phyloP scores from a whole-genome alignment of 2,888 invertebrate genomes.

The Endotricha flammealis region DNA sequence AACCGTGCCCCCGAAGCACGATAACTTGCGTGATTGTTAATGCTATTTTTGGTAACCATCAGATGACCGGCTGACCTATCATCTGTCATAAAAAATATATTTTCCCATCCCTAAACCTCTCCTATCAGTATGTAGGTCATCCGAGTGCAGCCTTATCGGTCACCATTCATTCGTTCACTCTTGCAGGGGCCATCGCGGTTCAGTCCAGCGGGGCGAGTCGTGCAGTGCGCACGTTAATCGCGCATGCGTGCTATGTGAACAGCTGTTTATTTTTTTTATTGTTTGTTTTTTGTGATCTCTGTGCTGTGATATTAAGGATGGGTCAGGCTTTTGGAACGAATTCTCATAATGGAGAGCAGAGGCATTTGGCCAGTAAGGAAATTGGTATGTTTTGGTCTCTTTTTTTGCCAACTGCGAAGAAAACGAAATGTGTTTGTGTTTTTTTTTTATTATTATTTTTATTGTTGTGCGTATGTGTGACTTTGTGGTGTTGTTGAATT shows the following conservation, averaged over 20 bases:
- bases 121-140: slow-evolving; percentile 24
- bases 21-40: no score
- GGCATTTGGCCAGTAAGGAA: slow-evolving; percentile 68
- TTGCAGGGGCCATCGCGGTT: not conserved
- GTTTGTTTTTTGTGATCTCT: slow-evolving; percentile 37
- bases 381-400: slow-evolving; percentile 61
- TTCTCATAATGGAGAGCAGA: slow-evolving; percentile 60
- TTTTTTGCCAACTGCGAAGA: no score
- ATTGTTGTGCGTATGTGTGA: no score
- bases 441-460: no score
- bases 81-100: slow-evolving; percentile 1
- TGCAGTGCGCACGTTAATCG: slow-evolving; percentile 16
- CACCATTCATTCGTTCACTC: slow-evolving; percentile 16
- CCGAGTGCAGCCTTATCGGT: slow-evolving; percentile 25
- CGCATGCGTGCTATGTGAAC: slow-evolving; percentile 55
- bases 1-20: no score
- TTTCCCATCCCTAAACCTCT: not conserved
- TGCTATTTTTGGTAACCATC: no score
- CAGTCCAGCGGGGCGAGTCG: slow-evolving; percentile 17
- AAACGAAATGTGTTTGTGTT: no score
- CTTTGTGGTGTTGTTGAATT: no score
- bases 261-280: slow-evolving; percentile 45
- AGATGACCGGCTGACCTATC: no score
- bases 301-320: slow-evolving; percentile 57
- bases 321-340: slow-evolving; percentile 72